Evolutionary conservation across 2,888 invertebrate species (phyloP).

Genomic region (Hyalella azteca): DNA sequence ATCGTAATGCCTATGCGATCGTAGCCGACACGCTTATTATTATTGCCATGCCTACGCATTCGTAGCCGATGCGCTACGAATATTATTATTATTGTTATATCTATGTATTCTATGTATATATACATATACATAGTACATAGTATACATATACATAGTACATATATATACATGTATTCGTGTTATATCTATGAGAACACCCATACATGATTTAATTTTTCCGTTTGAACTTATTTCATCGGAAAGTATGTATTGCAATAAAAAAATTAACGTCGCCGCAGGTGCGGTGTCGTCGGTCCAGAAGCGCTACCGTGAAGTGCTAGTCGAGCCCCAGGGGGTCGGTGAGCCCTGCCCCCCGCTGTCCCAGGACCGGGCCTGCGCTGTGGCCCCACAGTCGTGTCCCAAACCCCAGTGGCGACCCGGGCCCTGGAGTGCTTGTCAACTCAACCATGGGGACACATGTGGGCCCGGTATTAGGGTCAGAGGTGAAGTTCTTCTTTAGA

Average conservation of each 20-base stretch:
- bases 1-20: too few relatives aligned
- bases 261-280: background rate
- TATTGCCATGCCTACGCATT: too few relatives aligned
- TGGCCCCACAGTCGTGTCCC: slow-evolving; percentile 50
- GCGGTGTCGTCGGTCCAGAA: slow-evolving; percentile 47
- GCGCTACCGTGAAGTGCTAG: slow-evolving; percentile 51
- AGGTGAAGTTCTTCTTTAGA: too few relatives aligned
- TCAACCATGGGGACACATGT: background rate
- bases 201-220: background rate
- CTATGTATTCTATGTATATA: too few relatives aligned
- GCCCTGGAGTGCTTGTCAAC: slow-evolving; percentile 56
- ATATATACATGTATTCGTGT: background rate
- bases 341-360: slow-evolving; percentile 40
- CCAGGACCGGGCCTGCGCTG: slow-evolving; percentile 50
- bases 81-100: too few relatives aligned
- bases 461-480: slow-evolving; percentile 46
- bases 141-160: background rate
- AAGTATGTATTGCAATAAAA: background rate
- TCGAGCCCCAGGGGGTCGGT: slow-evolving; percentile 41
- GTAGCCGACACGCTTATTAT: too few relatives aligned
- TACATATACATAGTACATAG: background rate
- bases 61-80: too few relatives aligned
- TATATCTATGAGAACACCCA: background rate
- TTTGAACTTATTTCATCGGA: background rate
- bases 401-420: slow-evolving; percentile 46